These are phyloP conservation scores for Malurus splendens DNA, from an alignment of 2,797 vertebrate species.

Conservation along the genomic window DNA sequence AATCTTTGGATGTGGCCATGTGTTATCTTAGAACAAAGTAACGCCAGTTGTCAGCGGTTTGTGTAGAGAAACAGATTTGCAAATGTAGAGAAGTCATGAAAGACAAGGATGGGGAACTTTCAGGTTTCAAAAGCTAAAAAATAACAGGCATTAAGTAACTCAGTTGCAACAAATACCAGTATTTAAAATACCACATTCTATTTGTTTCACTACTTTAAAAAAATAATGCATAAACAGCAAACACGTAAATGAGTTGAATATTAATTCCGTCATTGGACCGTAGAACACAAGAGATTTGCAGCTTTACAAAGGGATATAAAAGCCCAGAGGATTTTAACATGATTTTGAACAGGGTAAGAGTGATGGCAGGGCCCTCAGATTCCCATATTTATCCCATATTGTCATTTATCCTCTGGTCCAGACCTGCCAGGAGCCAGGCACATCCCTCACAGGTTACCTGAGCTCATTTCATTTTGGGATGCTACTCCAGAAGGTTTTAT, in stretches of 20 bases:
- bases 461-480: background rate
- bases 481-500: background rate
- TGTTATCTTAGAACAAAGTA: background rate
- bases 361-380: background rate
- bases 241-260: accelerated
- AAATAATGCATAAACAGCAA: background rate
- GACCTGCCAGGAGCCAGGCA: background rate
- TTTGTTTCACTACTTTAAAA: background rate
- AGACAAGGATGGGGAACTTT: background rate
- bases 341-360: background rate
- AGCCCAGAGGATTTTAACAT: background rate
- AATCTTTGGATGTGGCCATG: background rate
- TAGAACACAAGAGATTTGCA: background rate
- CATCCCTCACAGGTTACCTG: background rate
- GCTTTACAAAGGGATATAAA: background rate
- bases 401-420: background rate
- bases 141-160: background rate
- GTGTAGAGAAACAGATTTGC: background rate
- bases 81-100: background rate
- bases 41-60: background rate
- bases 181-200: background rate
- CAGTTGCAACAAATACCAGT: background rate
- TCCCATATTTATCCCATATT: no score
- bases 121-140: background rate
- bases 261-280: background rate